Evolutionary conservation across 2,888 invertebrate species (phyloP).

Genomic region (Diadegma fenestrale): DNA sequence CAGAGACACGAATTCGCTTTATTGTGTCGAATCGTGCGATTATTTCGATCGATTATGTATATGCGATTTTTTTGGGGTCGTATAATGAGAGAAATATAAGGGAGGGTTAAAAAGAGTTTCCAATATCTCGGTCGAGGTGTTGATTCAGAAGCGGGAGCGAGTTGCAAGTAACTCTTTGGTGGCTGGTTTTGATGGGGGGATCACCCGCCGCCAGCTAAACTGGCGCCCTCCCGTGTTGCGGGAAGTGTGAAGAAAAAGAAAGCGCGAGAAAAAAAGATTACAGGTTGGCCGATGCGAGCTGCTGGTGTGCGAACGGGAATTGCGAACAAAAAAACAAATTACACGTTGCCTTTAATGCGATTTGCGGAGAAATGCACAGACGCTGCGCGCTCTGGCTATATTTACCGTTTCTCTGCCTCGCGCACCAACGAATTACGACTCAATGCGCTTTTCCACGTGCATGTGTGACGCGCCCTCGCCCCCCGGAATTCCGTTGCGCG

Average conservation of each 20-base stretch:
- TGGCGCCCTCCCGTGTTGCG: slow-evolving; percentile 62
- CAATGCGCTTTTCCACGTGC: slow-evolving; percentile 74
- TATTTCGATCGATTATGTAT: slow-evolving; percentile 21
- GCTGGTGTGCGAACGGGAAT: slow-evolving; percentile 69
- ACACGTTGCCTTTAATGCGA: slow-evolving; percentile 83
- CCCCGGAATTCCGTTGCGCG: too few relatives aligned
- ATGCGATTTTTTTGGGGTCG: slow-evolving; percentile 6
- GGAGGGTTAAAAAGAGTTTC: slow-evolving; percentile 63
- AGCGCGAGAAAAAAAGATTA: slow-evolving; percentile 75
- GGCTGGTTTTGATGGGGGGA: slow-evolving; percentile 60
- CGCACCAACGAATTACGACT: slow-evolving; percentile 78
- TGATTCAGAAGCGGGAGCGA: slow-evolving; percentile 58
- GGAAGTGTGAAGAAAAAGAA: slow-evolving; percentile 49
- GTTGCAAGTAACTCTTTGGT: slow-evolving; percentile 67
- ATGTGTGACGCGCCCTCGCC: too few relatives aligned
- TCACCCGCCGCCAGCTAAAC: slow-evolving; percentile 66
- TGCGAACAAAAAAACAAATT: slow-evolving; percentile 77
- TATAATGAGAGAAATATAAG: slow-evolving; percentile 32
- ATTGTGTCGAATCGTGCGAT: background rate
- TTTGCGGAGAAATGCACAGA: slow-evolving; percentile 77
- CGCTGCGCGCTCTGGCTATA: too few relatives aligned
- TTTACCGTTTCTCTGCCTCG: slow-evolving; percentile 21
- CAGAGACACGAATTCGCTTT: background rate
- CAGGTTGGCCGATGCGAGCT: slow-evolving; percentile 68
- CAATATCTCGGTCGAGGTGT: slow-evolving; percentile 65